Evolutionary conservation across 2,888 invertebrate genomes (phyloP).

Genomic region (Epirrhoe alternata): DNA sequence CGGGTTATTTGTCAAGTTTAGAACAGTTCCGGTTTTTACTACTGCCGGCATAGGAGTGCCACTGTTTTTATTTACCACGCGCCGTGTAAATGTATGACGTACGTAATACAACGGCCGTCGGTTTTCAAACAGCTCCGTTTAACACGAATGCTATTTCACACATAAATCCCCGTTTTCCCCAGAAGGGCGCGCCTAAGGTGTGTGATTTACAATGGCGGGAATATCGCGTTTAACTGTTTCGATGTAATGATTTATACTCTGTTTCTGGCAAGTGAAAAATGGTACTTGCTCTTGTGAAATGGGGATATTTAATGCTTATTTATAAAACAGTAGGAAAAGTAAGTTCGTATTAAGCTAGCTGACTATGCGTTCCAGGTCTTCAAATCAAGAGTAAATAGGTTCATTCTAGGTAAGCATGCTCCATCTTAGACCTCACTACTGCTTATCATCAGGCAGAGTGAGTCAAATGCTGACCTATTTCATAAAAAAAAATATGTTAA

Average conservation of each 20-base stretch:
- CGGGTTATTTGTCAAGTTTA: too few relatives aligned
- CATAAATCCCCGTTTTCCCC: slow-evolving; percentile 32
- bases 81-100: too few relatives aligned
- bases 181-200: slow-evolving; percentile 43
- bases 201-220: slow-evolving; percentile 55
- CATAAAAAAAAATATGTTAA: too few relatives aligned
- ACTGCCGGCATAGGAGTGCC: too few relatives aligned
- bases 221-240: slow-evolving; percentile 53
- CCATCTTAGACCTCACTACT: too few relatives aligned
- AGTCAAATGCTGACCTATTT: too few relatives aligned
- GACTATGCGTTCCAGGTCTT: too few relatives aligned
- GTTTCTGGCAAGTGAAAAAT: slow-evolving; percentile 24
- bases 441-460: too few relatives aligned
- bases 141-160: slow-evolving; percentile 28
- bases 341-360: background rate
- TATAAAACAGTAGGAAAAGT: background rate
- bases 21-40: too few relatives aligned
- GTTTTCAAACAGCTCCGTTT: background rate
- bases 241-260: slow-evolving; percentile 41
- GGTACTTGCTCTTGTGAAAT: slow-evolving; percentile 1
- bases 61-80: too few relatives aligned
- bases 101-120: background rate
- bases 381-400: too few relatives aligned
- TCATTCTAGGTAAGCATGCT: too few relatives aligned
- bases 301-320: background rate